phyloP scores from a whole-genome alignment of 2,888 invertebrate genomes.

The Ramazzottius varieornatus region DNA sequence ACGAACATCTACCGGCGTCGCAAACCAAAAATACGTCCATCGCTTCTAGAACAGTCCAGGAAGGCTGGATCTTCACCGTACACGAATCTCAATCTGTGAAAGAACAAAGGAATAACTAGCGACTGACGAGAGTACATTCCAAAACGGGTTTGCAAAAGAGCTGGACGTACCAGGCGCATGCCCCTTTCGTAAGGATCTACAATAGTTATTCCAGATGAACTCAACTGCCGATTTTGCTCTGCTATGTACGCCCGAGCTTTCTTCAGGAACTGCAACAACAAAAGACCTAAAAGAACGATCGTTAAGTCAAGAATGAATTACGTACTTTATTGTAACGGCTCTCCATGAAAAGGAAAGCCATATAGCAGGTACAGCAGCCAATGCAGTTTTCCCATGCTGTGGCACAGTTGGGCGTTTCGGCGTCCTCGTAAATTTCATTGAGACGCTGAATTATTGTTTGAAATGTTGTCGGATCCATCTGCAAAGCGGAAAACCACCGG shows the following conservation, averaged over 20 bases:
- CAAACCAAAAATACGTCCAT: too few species aligned
- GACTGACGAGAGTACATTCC: too few species aligned
- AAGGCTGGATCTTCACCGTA: too few species aligned
- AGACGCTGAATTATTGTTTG: background rate
- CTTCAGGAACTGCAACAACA: background rate
- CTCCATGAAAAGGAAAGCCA: constrained; percentile 1
- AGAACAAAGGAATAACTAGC: too few species aligned
- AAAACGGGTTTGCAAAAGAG: too few species aligned
- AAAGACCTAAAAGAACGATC: background rate
- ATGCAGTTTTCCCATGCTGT: background rate
- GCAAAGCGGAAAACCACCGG: background rate
- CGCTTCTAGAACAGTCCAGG: too few species aligned
- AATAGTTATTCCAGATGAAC: background rate
- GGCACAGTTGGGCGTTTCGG: background rate
- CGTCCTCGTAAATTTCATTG: constrained; percentile 1
- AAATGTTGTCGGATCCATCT: background rate
- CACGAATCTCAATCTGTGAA: too few species aligned
- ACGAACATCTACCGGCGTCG: too few species aligned
- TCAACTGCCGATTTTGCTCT: background rate
- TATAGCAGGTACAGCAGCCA: constrained; percentile 1
- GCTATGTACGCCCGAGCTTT: background rate
- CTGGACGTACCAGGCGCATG: background rate
- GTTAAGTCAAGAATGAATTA: background rate
- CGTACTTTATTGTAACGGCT: background rate
- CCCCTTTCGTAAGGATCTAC: background rate